Evolutionary conservation across 2,888 invertebrate genomes (phyloP).

Genomic region (Polyommatus icarus): DNA sequence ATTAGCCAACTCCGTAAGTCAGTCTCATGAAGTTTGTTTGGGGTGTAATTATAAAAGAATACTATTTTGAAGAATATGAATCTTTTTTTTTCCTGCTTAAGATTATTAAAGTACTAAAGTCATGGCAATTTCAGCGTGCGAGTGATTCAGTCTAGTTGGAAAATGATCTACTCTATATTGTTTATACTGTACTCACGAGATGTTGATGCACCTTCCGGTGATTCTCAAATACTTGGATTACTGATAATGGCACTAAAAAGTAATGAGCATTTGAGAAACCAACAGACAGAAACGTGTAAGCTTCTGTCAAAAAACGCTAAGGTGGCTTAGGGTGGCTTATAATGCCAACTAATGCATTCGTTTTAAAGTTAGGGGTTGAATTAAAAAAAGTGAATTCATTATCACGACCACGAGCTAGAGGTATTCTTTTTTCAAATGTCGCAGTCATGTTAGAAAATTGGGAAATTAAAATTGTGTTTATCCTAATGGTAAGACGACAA

Average conservation of each 20-base stretch:
- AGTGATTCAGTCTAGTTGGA: neutral
- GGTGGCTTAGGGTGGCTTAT: no score
- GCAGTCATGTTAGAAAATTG: no score
- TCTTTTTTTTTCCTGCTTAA: neutral
- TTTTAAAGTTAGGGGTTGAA: no score
- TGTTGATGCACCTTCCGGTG: constrained; percentile 49
- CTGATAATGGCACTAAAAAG: neutral
- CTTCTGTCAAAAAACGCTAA: no score
- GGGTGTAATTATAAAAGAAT: neutral
- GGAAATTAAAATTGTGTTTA: no score
- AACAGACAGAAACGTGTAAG: neutral
- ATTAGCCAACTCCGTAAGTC: no score
- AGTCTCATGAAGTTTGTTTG: no score
- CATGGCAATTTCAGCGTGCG: neutral
- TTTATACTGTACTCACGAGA: neutral
- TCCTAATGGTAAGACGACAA: no score
- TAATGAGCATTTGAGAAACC: neutral
- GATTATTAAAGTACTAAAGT: neutral
- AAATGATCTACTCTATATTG: neutral
- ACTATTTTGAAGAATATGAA: neutral
- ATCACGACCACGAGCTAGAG: no score
- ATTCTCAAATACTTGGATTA: constrained; percentile 45
- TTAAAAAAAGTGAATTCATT: no score
- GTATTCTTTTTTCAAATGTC: no score
- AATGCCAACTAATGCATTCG: no score